Evolutionary conservation across 2,888 invertebrate genomes (phyloP), one percentile per base, ranked within the genome.

Genomic region (Agrochola macilenta): DNA sequence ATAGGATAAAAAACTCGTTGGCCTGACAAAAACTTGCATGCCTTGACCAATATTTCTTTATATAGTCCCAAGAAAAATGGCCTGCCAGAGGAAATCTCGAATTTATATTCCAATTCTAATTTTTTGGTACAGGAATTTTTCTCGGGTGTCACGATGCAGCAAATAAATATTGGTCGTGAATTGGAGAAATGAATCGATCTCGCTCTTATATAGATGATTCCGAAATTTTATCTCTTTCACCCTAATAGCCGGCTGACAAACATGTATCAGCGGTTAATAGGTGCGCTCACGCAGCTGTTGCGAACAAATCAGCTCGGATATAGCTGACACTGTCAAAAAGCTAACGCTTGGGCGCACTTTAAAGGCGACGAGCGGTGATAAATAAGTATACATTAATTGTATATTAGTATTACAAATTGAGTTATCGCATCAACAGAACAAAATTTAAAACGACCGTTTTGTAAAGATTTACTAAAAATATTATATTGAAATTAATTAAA

Each of bases 211-310:
- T 94, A 93, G 93, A 93, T 92, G 95, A 93, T 94, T 94, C 91
- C 91, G 89, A 93, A 94, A 93, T 95, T 95, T 94, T 93, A 94
- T 96, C 96, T 95, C 96, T 94, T 94, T 96, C 96, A 87, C 95
- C 93, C 96, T 96, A 96, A 96, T 96, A 96, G 96, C 96, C 96
- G 96, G 94, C 96, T 96, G 96, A 96, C 96, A 96, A 96, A 96
- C 96, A 96, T 96, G 96, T 96, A 96, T 96, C 96, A 96, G 96
- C 95, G 96, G 96, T 96, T 96, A 96, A 96, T 96, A 96, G 96
- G 96, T 96, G 96, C 95, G 96, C 94, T 91, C 93, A 89, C 95
- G 96, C 96, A 96, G 96, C 96, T 96, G 96, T 95, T 94, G 95
- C 95, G 95, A 96, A 96, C 96, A 96, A 96, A 96, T 96, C 96